These are phyloP conservation scores for Sparus aurata DNA, from an alignment of 2,797 vertebrate species.

Conservation along the genomic window DNA sequence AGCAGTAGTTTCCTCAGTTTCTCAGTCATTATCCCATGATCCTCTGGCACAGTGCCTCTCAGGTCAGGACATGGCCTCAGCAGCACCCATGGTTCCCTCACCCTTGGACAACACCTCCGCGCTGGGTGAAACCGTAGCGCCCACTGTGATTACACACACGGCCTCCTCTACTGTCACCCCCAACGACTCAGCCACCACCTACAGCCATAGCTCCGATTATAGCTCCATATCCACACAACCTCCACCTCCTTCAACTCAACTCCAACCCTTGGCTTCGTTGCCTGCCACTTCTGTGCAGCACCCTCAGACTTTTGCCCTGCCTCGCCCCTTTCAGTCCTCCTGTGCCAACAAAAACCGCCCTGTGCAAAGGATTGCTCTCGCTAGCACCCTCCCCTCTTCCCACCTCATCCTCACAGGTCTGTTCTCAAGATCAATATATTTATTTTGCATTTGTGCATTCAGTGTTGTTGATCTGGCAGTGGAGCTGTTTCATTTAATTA, in stretches of 20 bases:
- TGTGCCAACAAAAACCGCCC: slow-evolving; percentile 86
- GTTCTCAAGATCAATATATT: slow-evolving; percentile 47
- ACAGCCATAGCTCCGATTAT: slow-evolving; percentile 87
- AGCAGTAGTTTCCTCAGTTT: slow-evolving; percentile 50
- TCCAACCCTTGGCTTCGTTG: slow-evolving; percentile 82
- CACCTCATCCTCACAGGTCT: slow-evolving; percentile 90
- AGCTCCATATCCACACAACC: slow-evolving; percentile 75
- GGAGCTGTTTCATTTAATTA: slow-evolving; percentile 3
- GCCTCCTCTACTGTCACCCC: slow-evolving; percentile 87
- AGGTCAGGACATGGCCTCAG: slow-evolving; percentile 68
- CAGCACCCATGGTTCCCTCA: slow-evolving; percentile 60
- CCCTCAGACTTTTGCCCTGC: slow-evolving; percentile 87
- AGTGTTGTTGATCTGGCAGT: background rate
- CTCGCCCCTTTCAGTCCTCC: slow-evolving; percentile 84
- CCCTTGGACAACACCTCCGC: slow-evolving; percentile 50
- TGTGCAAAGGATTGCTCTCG: slow-evolving; percentile 90
- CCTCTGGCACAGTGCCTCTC: slow-evolving; percentile 79
- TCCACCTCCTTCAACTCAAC: slow-evolving; percentile 72
- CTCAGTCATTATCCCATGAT: slow-evolving; percentile 72
- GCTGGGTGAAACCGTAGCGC: slow-evolving; percentile 70
- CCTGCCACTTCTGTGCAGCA: slow-evolving; percentile 65
- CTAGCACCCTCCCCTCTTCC: slow-evolving; percentile 83
- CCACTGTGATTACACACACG: slow-evolving; percentile 89
- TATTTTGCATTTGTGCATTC: background rate
- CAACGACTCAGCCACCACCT: slow-evolving; percentile 86